Evolutionary conservation across 2,113 vertebrate genomes (phyloP), one percentile per base, ranked within the genome.

Genomic region (Dermatemys mawii): DNA sequence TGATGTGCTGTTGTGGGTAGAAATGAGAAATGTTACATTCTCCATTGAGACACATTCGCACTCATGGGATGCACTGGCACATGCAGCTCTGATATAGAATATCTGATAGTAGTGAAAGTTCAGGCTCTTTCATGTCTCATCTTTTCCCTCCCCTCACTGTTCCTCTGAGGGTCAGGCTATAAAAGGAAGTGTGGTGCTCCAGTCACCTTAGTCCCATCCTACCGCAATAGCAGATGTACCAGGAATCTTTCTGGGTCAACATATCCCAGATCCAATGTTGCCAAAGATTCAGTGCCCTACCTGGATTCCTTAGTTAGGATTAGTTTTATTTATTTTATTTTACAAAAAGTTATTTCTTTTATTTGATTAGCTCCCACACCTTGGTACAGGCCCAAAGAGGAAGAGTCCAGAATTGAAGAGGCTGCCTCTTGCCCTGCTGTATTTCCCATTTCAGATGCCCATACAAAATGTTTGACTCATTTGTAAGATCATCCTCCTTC

Each of bases 211-310:
- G 11, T 6, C 48, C 3, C 29, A 51, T 60, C 4, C 19, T 89
- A 2, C 12, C 0, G 0, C 19, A 26, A 3, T 5, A 55, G 4
- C 14, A 6, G 48, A 82, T 16, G 70, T 82, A 11, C 6, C 4
- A 46, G 35, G 2, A 26, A 53, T 7, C 10, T 86, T 54, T 22
- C 50, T 60, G n/a, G 53, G 32, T 79, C 22, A 79, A 22, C 16
- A 78, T 38, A 86, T n/a, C 21, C 54, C 32, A 5, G 16, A 4
- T 2, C 49, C 83, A 50, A 5, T 27, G 44, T 41, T 55, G 38
- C 70, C 26, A 29, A 79, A 81, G 7, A 14, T 49, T 35, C 46
- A 27, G 14, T 0, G 0, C n/a, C 38, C 44, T 48, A 88, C 44
- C 2, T 55, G 44, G 22, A 75, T 86, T 79, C 84, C 54, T 57